Evolutionary conservation across 2,888 invertebrate genomes (phyloP).

Genomic region (Nectonema munidae): DNA sequence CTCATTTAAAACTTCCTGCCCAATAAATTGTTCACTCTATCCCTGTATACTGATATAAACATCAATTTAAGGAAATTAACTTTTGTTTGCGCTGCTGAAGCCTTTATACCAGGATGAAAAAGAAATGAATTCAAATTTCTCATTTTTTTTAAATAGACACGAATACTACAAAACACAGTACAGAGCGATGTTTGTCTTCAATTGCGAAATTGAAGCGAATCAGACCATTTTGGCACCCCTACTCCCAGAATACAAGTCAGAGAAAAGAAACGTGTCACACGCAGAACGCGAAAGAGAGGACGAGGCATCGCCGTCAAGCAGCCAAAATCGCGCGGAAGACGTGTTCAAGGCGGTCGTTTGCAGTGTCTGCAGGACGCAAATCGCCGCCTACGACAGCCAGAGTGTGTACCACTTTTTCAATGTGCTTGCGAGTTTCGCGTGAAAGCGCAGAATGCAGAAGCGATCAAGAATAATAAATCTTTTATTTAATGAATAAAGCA

Average conservation of each 20-base stretch:
- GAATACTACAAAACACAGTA: slow-evolving; percentile 28
- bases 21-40: too few species aligned
- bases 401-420: slow-evolving; percentile 32
- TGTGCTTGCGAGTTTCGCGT: slow-evolving; percentile 27
- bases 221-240: slow-evolving; percentile 20
- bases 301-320: slow-evolving; percentile 20
- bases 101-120: too few species aligned
- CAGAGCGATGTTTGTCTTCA: slow-evolving; percentile 31
- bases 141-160: slow-evolving; percentile 23
- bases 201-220: slow-evolving; percentile 26
- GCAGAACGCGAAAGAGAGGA: too few species aligned
- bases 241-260: too few species aligned
- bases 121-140: slow-evolving; percentile 10
- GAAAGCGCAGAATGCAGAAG: too few species aligned
- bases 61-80: too few species aligned
- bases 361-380: slow-evolving; percentile 27
- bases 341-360: slow-evolving; percentile 28
- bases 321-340: slow-evolving; percentile 21
- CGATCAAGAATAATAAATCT: too few species aligned
- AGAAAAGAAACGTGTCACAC: too few species aligned
- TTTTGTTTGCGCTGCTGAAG: too few species aligned
- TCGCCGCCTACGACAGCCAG: slow-evolving; percentile 28
- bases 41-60: too few species aligned
- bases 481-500: too few species aligned
- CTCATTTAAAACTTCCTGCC: too few species aligned